Evolutionary conservation across 2,113 vertebrate species (phyloP), one percentile per base, ranked within the genome.

Genomic region (Sinocyclocheilus grahami): DNA sequence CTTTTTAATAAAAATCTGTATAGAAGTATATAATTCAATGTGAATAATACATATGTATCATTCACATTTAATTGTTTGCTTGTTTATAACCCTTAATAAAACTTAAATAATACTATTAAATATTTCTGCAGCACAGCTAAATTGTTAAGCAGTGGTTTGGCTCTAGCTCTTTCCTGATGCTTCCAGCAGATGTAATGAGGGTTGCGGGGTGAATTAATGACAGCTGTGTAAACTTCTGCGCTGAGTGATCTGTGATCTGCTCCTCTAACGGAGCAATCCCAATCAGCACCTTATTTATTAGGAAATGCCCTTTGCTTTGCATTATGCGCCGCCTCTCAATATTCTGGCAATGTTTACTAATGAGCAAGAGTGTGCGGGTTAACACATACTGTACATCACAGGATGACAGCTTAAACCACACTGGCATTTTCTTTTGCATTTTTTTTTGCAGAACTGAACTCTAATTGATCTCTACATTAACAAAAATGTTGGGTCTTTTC

Each of bases 321-420:
- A 67, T 82, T 24, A 67, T 80, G 58, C 1, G 1, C 3, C 33
- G 7, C 33, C 78, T 24, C 82, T 53, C 72, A 2, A 80, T 79
- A 80, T 10, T 77, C 82, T 81, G 86, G 86, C 83, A 27, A 20
- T 90, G 91, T 90, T 93, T 93, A 90, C 89, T 92, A 93, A 94
- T 90, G 89, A 91, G 90, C 90, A 89, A 83, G 83, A 78, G 82
- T 42, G 81, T 80, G 90, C 89, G 88, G 89, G 88, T 88, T n/a
- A 51, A 65, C 3, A 20, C 27, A 27, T 27, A 27, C 27, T 4
- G 82, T 88, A 87, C 91, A 90, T 90, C 84, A 81, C 79, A 22
- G 62, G 14, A 18, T 74, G 75, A 89, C 30, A 3, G 0, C 3
- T 18, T 91, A 88, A 90, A 86, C 65, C 33, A 72, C 90, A 89